These are phyloP conservation scores for Thermophis baileyi DNA, from an alignment of 2,113 vertebrate species.

Conservation along the genomic window DNA sequence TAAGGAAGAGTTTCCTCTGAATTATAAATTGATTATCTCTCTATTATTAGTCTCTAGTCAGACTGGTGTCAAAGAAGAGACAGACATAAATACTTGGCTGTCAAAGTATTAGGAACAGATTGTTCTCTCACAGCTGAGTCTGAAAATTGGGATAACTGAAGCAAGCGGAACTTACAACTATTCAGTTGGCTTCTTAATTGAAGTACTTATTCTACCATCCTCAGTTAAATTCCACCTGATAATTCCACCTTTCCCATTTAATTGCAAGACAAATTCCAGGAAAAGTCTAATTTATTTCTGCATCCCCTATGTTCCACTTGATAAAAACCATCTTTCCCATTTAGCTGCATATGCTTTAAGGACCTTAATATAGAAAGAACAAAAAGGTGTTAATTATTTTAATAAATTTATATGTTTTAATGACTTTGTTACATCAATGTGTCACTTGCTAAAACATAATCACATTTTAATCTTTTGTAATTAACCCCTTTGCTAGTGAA, in stretches of 20 bases:
- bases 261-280: neutral
- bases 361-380: neutral
- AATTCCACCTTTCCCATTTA: neutral
- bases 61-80: neutral
- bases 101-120: neutral
- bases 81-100: neutral
- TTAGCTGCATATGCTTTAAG: neutral
- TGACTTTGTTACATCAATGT: neutral
- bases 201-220: neutral
- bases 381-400: neutral
- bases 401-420: neutral
- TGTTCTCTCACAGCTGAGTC: neutral
- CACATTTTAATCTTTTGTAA: neutral
- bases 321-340: neutral
- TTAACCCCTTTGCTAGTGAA: neutral
- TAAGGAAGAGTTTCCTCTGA: neutral
- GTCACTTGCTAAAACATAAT: neutral
- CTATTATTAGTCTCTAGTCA: neutral
- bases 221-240: neutral
- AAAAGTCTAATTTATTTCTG: neutral
- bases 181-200: neutral
- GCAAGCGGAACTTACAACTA: neutral
- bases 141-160: neutral
- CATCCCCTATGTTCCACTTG: neutral
- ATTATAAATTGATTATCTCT: neutral